These are phyloP conservation scores for Paracentrotus lividus DNA, from an alignment of 53 echinoderm and acorn worm genomes.

Conservation along the genomic window DNA sequence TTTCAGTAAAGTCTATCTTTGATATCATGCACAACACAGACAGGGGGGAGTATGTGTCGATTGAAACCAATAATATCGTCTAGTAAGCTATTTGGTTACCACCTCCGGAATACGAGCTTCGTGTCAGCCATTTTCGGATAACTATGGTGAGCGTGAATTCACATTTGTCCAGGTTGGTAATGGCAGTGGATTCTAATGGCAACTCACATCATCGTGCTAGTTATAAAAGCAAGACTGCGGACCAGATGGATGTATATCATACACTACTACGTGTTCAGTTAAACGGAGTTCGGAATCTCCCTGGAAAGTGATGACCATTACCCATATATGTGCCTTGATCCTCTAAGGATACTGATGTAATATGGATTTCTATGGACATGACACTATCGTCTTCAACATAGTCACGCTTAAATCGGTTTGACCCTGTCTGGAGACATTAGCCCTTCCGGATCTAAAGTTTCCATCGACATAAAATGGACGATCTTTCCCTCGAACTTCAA, in stretches of 20 bases:
- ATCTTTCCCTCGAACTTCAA: not conserved
- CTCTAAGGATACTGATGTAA: not conserved
- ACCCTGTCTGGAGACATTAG: not conserved
- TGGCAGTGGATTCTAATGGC: not conserved
- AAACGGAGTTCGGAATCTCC: not conserved
- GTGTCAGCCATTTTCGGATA: not conserved
- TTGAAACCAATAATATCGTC: not conserved
- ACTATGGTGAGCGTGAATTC: not conserved
- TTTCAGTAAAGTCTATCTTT: not conserved
- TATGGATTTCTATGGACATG: not conserved
- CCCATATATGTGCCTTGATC: slow-evolving; percentile 24
- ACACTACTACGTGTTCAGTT: not conserved
- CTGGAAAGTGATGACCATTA: not conserved
- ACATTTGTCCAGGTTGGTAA: not conserved
- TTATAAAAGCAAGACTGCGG: not conserved
- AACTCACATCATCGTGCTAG: not conserved
- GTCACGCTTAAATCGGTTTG: not conserved
- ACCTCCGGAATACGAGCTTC: slow-evolving; percentile 10
- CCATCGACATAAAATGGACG: not conserved
- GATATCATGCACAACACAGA: slow-evolving; percentile 20
- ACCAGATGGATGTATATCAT: not conserved
- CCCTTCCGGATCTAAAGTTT: not conserved
- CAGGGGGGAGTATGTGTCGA: not conserved
- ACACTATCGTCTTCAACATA: not conserved
- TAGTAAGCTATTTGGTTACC: not conserved